Conservation (phyloP, 1,140 invertebrate genomes). For the Zaprionus tsacasi region DNA sequence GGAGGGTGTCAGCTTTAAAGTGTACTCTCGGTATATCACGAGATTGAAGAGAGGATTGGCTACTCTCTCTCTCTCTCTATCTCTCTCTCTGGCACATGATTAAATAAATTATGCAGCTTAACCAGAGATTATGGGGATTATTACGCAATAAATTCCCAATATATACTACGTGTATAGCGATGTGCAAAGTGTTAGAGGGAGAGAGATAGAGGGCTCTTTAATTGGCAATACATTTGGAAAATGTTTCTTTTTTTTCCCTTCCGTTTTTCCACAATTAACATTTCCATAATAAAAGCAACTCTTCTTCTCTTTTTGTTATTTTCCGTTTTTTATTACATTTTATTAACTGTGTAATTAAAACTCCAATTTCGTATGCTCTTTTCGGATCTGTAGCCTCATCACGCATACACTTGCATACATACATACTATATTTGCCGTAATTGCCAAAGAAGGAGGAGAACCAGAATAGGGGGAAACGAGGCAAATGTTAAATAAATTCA, state of each 20-base stretch:
- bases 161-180: not conserved
- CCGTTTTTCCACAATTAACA: not conserved
- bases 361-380: slow-evolving; percentile 2
- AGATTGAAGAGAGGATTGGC: slow-evolving; percentile 1
- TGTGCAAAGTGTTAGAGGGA: not conserved
- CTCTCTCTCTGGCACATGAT: not conserved
- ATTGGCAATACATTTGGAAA: not conserved
- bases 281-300: slow-evolving; percentile 1
- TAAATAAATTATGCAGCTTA: slow-evolving; percentile 4
- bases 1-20: slow-evolving; percentile 12
- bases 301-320: not conserved
- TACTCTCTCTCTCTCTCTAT: not conserved
- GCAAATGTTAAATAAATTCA: slow-evolving; percentile 68
- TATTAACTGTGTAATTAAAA: slow-evolving; percentile 7
- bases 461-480: slow-evolving; percentile 22
- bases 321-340: not conserved
- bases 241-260: not conserved
- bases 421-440: not conserved
- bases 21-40: not conserved
- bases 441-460: slow-evolving; percentile 36
- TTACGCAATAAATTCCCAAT: not conserved
- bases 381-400: not conserved
- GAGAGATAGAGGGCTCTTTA: not conserved
- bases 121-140: not conserved
- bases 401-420: not conserved